These are phyloP conservation scores for Sarcophaga variegata DNA, from an alignment of 2,888 invertebrate species.

Conservation along the genomic window DNA sequence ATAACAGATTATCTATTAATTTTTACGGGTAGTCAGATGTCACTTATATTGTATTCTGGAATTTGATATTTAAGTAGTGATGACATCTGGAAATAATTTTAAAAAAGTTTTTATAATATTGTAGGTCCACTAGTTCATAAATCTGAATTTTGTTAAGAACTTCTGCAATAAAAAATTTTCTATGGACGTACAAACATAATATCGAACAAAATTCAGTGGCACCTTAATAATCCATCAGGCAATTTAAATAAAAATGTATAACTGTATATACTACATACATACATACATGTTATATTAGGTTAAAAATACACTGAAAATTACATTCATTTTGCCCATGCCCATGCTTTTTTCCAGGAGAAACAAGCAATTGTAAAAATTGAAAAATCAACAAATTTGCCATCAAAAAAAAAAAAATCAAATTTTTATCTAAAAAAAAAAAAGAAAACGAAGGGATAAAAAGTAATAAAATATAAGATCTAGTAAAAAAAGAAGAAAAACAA, in stretches of 20 bases:
- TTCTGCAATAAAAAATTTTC: no score
- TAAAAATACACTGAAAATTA: conserved; percentile 44
- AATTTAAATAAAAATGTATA: conserved; percentile 48
- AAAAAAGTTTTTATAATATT: no score
- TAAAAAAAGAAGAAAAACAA: conserved; percentile 35
- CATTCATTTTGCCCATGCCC: conserved; percentile 23
- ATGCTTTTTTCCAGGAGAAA: conserved; percentile 7
- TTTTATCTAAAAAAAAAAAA: conserved; percentile 30
- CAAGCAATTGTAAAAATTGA: conserved; percentile 48
- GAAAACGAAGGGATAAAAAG: conserved; percentile 32
- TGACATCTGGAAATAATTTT: no score
- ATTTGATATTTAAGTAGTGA: no score
- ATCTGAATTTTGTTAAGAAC: no score
- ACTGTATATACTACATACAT: background rate
- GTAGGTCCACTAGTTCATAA: no score
- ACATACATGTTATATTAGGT: conserved; percentile 5
- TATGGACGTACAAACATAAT: no score
- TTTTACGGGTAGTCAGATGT: no score
- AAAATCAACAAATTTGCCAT: conserved; percentile 47
- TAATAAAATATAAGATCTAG: conserved; percentile 49
- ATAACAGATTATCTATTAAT: no score
- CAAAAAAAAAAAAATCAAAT: conserved; percentile 49
- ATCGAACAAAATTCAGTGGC: background rate
- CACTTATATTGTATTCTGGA: no score
- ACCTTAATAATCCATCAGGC: background rate